phyloP scores from a whole-genome alignment of 1,140 invertebrate genomes.

The Drosophila jambulina region DNA sequence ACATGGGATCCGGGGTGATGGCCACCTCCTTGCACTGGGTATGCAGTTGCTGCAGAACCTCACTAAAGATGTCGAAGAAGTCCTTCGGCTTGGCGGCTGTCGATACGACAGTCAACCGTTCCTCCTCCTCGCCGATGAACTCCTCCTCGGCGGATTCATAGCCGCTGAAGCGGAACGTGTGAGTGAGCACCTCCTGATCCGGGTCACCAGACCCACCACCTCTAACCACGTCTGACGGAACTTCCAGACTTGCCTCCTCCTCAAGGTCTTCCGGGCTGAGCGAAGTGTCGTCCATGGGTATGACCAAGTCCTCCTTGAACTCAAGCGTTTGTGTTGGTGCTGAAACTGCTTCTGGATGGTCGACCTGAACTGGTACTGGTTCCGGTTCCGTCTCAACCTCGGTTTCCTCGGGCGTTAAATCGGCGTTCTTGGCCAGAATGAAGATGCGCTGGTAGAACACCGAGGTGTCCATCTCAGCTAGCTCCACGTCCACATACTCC shows the following conservation, averaged over 20 bases:
- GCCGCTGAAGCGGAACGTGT: conserved; percentile 51
- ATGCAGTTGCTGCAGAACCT: conserved; percentile 45
- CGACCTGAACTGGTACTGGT: background rate
- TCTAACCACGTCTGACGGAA: background rate
- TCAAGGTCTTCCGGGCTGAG: background rate
- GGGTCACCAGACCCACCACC: background rate
- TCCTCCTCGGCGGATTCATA: background rate
- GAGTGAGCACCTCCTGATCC: conserved; percentile 43
- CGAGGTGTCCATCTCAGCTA: conserved; percentile 53
- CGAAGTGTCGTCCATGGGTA: background rate
- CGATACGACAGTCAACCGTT: background rate
- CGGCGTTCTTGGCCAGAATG: conserved; percentile 70
- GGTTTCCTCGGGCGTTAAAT: conserved; percentile 2
- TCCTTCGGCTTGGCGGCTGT: conserved; percentile 22
- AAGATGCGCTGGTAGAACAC: conserved; percentile 78
- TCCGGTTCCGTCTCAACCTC: background rate
- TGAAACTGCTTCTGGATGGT: background rate
- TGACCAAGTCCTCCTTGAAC: background rate
- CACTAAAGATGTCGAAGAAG: conserved; percentile 39
- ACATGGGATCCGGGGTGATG: conserved; percentile 63
- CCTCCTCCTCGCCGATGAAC: background rate
- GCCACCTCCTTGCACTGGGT: conserved; percentile 8
- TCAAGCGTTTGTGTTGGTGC: background rate
- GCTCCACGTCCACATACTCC: conserved; percentile 66
- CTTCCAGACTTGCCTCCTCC: background rate